Percentiles rank a stretch among this genome's conserved stretches.
These are phyloP conservation scores for Poecilia latipinna DNA, from an alignment of 2,113 vertebrate genomes.

Conservation along the genomic window DNA sequence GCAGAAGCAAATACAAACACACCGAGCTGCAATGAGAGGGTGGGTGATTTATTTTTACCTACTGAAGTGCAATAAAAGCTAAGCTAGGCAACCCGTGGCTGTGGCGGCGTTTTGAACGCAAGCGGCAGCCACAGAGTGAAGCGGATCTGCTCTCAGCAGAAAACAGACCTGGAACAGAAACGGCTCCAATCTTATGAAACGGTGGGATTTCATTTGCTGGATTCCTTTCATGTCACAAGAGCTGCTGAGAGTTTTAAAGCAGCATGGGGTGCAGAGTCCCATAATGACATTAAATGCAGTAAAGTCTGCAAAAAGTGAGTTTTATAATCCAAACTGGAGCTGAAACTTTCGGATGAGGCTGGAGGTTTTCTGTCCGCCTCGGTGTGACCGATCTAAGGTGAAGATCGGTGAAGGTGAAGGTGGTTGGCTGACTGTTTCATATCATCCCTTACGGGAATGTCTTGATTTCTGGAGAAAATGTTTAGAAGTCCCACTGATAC, in stretches of 20 bases:
- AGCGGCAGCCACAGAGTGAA: conserved; percentile 7
- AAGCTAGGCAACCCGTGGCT: neutral
- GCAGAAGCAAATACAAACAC: conserved; percentile 17
- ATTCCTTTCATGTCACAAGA: neutral
- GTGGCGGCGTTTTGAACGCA: neutral
- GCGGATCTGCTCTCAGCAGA: conserved; percentile 1
- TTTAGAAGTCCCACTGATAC: neutral
- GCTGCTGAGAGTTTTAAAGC: neutral
- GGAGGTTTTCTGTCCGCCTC: too few relatives aligned
- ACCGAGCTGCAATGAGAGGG: conserved; percentile 3
- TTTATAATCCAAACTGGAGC: neutral
- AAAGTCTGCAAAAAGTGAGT: neutral
- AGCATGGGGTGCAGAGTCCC: neutral
- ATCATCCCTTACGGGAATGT: too few relatives aligned
- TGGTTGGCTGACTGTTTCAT: too few relatives aligned
- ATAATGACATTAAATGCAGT: neutral
- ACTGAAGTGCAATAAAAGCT: conserved; percentile 23
- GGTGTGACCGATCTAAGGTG: too few relatives aligned
- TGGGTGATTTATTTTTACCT: conserved; percentile 37
- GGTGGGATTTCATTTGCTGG: conserved; percentile 8
- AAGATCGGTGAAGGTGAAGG: too few relatives aligned
- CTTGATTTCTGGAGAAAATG: too few relatives aligned
- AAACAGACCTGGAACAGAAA: conserved; percentile 11
- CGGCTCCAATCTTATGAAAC: conserved; percentile 2
- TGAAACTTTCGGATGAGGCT: neutral